A percentile compares a stretch with the other conserved stretches of the same genome.
Conservation (phyloP, 2,888 invertebrate genomes). For the Nemotelus nigrinus region DNA sequence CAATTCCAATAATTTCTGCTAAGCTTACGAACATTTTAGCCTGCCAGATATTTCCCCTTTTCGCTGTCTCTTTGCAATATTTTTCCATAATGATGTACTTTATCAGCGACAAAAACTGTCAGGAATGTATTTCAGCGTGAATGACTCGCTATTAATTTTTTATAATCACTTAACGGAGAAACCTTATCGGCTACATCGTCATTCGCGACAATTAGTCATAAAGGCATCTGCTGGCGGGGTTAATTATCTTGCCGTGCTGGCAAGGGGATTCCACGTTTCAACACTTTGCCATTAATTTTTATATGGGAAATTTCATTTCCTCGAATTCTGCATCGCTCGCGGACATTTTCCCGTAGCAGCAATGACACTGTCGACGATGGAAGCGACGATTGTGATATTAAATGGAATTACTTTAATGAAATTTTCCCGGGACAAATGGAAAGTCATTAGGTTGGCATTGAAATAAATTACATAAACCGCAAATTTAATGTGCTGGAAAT, state of each 20-base stretch:
- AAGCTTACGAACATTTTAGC: too few relatives aligned
- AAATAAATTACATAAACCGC: constrained; percentile 44
- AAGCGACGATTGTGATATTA: constrained; percentile 30
- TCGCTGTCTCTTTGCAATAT: too few relatives aligned
- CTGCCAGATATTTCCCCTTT: too few relatives aligned
- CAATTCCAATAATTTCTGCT: too few relatives aligned
- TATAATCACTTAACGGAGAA: constrained; percentile 37
- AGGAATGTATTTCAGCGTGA: too few relatives aligned
- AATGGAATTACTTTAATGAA: constrained; percentile 45
- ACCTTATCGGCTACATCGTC: constrained; percentile 34
- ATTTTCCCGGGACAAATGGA: constrained; percentile 41
- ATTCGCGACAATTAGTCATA: constrained; percentile 41
- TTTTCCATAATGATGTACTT: not conserved
- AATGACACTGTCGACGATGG: not conserved
- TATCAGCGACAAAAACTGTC: too few relatives aligned
- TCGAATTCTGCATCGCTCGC: constrained; percentile 1
- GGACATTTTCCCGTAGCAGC: constrained; percentile 25
- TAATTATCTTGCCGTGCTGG: constrained; percentile 16
- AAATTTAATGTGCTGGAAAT: constrained; percentile 38
- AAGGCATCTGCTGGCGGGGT: constrained; percentile 38
- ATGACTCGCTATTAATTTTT: constrained; percentile 35
- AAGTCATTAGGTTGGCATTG: constrained; percentile 42
- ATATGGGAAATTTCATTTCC: constrained; percentile 39
- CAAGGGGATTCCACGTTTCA: not conserved
- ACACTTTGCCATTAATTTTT: constrained; percentile 32